Evolutionary conservation across 2,888 invertebrate genomes (phyloP).

Genomic region (Hipparchia sbordonii): DNA sequence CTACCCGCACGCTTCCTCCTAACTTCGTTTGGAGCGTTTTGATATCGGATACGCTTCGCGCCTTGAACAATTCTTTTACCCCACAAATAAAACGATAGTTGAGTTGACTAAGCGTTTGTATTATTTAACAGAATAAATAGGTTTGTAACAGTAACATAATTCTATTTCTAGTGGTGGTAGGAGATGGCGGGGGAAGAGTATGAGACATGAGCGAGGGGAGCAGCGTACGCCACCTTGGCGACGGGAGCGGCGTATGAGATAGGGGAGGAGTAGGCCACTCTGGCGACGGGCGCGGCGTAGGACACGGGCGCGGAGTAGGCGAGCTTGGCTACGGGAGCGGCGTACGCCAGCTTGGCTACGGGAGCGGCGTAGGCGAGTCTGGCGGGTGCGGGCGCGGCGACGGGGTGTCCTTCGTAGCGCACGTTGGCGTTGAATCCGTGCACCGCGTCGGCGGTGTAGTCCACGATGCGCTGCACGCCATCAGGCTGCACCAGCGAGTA

Average conservation of each 20-base stretch:
- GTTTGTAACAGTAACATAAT: slow-evolving; percentile 38
- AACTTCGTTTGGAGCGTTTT: slow-evolving; percentile 81
- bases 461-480: slow-evolving; percentile 71
- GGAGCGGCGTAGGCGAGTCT: slow-evolving; percentile 54
- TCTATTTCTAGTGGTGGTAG: slow-evolving; percentile 66
- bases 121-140: slow-evolving; percentile 44
- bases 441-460: slow-evolving; percentile 70
- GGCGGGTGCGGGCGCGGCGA: slow-evolving; percentile 45
- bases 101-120: slow-evolving; percentile 39
- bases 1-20: slow-evolving; percentile 78
- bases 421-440: slow-evolving; percentile 76
- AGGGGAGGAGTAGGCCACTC: slow-evolving; percentile 49
- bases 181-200: slow-evolving; percentile 52
- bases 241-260: slow-evolving; percentile 44
- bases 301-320: slow-evolving; percentile 51
- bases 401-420: slow-evolving; percentile 69
- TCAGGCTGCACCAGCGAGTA: slow-evolving; percentile 79
- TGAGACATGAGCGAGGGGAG: slow-evolving; percentile 47
- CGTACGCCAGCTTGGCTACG: slow-evolving; percentile 50
- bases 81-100: slow-evolving; percentile 56
- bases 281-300: slow-evolving; percentile 45
- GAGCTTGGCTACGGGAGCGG: slow-evolving; percentile 51
- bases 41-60: slow-evolving; percentile 81
- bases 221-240: slow-evolving; percentile 53
- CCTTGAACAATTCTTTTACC: slow-evolving; percentile 68